These are phyloP conservation scores for Ichneumoninae sp. DNA, from an alignment of 2,888 invertebrate genomes.

Conservation along the genomic window DNA sequence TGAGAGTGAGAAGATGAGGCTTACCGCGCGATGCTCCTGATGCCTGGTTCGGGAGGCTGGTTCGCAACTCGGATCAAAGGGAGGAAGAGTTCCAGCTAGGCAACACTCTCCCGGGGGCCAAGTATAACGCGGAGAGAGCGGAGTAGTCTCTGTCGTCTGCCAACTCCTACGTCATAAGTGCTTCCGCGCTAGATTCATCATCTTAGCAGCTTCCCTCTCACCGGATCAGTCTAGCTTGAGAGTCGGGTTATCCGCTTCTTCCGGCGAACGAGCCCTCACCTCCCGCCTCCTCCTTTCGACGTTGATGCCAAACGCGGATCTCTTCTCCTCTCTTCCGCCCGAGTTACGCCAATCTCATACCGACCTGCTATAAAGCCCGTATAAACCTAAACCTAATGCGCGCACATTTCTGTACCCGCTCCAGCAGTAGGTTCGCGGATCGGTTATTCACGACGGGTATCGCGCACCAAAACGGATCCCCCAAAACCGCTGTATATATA, in stretches of 20 bases:
- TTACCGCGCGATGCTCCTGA: constrained; percentile 58
- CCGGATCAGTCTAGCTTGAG: constrained; percentile 70
- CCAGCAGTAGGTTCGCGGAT: constrained; percentile 22
- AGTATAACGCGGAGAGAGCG: constrained; percentile 2
- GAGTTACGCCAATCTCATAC: constrained; percentile 68
- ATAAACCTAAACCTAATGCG: background rate
- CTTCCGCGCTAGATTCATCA: constrained; percentile 84
- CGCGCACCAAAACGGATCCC: constrained; percentile 14
- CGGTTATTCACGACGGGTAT: constrained; percentile 45
- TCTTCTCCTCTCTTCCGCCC: constrained; percentile 65
- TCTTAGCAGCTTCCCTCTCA: constrained; percentile 73
- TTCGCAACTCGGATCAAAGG: constrained; percentile 36
- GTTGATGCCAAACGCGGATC: constrained; percentile 40
- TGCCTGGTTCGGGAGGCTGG: constrained; percentile 42
- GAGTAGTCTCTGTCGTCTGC: constrained; percentile 29
- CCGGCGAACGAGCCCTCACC: constrained; percentile 64
- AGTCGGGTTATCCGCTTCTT: constrained; percentile 78
- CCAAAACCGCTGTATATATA: constrained; percentile 12
- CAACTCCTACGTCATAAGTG: constrained; percentile 82
- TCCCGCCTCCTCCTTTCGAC: constrained; percentile 31
- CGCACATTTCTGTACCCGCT: constrained; percentile 1
- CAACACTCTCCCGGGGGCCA: background rate
- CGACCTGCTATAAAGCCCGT: constrained; percentile 28
- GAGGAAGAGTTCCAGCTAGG: constrained; percentile 24
- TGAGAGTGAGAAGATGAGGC: constrained; percentile 60